phyloP scores from a whole-genome alignment of 2,888 invertebrate species.

The Camptogramma bilineatum region DNA sequence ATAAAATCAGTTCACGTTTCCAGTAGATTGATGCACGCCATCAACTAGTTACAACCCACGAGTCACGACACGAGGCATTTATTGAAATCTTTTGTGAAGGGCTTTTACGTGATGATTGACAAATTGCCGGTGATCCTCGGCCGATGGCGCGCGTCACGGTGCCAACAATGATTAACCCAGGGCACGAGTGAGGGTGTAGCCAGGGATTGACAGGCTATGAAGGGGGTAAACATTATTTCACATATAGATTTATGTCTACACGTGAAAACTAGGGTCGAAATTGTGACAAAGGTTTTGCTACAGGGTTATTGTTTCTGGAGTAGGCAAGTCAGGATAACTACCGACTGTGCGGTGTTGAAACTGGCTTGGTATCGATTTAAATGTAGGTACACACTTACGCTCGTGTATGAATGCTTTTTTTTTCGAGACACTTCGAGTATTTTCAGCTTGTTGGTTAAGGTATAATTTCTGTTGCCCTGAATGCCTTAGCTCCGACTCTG shows the following conservation, averaged over 20 bases:
- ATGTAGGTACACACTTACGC: not conserved
- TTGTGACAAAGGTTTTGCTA: not conserved
- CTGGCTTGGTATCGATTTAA: not conserved
- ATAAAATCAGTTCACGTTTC: slow-evolving; percentile 36
- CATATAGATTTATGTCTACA: not conserved
- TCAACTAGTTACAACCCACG: slow-evolving; percentile 35
- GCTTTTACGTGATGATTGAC: slow-evolving; percentile 75
- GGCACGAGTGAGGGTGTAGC: slow-evolving; percentile 16
- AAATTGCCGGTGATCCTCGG: slow-evolving; percentile 73
- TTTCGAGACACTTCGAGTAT: not conserved
- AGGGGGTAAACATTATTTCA: not conserved
- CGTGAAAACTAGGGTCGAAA: not conserved
- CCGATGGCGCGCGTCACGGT: slow-evolving; percentile 61
- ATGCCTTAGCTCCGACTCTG: slow-evolving; percentile 15
- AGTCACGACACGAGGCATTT: slow-evolving; percentile 51
- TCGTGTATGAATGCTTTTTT: not conserved
- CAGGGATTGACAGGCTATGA: not conserved
- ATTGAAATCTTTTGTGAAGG: slow-evolving; percentile 67
- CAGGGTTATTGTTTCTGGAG: not conserved
- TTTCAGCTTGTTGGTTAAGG: not conserved
- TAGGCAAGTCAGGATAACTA: not conserved
- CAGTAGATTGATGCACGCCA: slow-evolving; percentile 36
- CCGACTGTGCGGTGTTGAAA: not conserved
- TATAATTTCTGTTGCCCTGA: not conserved
- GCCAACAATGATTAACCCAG: slow-evolving; percentile 66